A percentile compares a stretch with the other conserved stretches of the same genome.
Conservation (phyloP, 2,888 invertebrate genomes). For the Lymantria dispar region DNA sequence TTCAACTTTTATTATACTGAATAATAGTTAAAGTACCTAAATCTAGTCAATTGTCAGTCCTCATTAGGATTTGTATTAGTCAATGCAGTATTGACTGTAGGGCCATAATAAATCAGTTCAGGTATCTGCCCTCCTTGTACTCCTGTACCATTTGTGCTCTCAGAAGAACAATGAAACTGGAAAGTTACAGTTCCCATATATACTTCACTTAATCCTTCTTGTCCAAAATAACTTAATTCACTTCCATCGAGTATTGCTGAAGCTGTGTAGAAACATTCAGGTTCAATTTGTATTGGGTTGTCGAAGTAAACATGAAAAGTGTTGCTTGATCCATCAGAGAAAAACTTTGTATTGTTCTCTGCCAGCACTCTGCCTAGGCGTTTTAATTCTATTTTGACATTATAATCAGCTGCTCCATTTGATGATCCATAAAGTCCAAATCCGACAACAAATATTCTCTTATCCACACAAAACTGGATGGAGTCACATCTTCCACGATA, state of each 20-base stretch:
- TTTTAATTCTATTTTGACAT: slow-evolving; percentile 96
- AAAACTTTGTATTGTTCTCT: slow-evolving; percentile 96
- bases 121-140: slow-evolving; percentile 99
- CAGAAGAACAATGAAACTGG: slow-evolving; percentile 98
- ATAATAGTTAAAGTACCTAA: slow-evolving; percentile 54
- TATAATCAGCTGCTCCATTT: slow-evolving; percentile 97
- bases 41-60: slow-evolving; percentile 72
- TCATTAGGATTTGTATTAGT: slow-evolving; percentile 69
- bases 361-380: slow-evolving; percentile 93
- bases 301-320: slow-evolving; percentile 93
- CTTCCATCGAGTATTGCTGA: slow-evolving; percentile 97
- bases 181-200: slow-evolving; percentile 96
- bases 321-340: slow-evolving; percentile 97
- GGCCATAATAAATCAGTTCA: slow-evolving; percentile 97
- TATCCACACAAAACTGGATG: slow-evolving; percentile 97
- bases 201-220: slow-evolving; percentile 97
- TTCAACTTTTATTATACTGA: slow-evolving; percentile 49
- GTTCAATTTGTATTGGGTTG: slow-evolving; percentile 94
- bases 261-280: slow-evolving; percentile 96
- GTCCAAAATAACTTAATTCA: slow-evolving; percentile 97
- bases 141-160: slow-evolving; percentile 98
- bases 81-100: slow-evolving; percentile 80
- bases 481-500: slow-evolving; percentile 98
- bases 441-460: slow-evolving; percentile 97
- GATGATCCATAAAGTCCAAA: slow-evolving; percentile 98